Conservation (phyloP, 2,797 vertebrate genomes). For the Ciconia nigra region DNA sequence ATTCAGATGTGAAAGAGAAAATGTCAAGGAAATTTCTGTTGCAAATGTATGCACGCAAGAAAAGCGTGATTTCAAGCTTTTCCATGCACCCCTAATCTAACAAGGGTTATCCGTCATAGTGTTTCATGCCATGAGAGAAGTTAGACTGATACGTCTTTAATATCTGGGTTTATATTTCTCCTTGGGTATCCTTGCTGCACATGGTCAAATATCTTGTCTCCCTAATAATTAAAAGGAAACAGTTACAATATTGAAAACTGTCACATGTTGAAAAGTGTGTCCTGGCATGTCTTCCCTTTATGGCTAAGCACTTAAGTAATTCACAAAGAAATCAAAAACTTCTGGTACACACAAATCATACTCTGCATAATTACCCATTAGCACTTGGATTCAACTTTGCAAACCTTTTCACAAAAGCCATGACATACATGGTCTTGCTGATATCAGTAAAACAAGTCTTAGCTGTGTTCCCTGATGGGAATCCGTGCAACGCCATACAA, state of each 20-base stretch:
- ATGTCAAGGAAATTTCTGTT: not conserved
- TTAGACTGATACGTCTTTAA: not conserved
- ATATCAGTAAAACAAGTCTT: not conserved
- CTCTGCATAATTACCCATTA: not conserved
- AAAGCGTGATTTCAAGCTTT: not conserved
- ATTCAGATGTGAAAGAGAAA: not conserved
- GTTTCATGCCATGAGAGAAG: not conserved
- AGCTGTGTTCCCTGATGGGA: not conserved
- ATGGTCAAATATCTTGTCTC: not conserved
- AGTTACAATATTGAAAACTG: not conserved
- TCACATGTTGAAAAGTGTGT: not conserved
- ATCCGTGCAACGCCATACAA: fast-evolving
- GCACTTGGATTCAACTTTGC: not conserved
- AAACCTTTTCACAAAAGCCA: not conserved
- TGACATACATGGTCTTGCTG: fast-evolving
- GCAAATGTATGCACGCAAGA: not conserved
- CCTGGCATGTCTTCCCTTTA: not conserved
- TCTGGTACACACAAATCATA: not conserved
- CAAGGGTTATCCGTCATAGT: not conserved
- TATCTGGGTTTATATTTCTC: not conserved
- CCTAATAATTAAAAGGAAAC: not conserved
- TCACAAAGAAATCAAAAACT: not conserved
- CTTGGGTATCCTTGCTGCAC: not conserved
- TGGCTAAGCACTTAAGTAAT: not conserved
- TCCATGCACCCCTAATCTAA: fast-evolving